Base-by-base conservation (phyloP, 1,140 invertebrate species). In the Apis dorsata region DNA sequence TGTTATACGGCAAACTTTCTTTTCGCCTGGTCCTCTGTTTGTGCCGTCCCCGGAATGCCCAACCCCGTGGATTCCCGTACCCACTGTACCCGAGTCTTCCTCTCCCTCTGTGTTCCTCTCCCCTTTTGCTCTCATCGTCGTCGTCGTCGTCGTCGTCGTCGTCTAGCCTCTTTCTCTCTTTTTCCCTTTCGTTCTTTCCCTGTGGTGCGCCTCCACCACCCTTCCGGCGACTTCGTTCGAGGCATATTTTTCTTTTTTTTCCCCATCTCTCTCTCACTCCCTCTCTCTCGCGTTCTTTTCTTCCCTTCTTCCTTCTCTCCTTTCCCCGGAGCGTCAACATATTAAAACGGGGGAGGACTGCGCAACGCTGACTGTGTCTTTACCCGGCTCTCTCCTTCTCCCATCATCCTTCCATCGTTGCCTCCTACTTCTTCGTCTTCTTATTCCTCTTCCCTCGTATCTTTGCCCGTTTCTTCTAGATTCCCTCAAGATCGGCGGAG, bases 1-100 rank as follows among this genome's bases (percentile, higher is more conserved):
- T 94, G 93, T 94, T 93, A 89, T 81, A 92, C 90, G 90, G 91
- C 90, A 93, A 93, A 93, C 90, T 92, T 93, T 93, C 91, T 93
- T 91, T 92, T 91, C 90, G 86, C 85, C 71, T 80, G 87, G 84
- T 88, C 83, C 88, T 91, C 88, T 91, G 89, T 91, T 90, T 90
- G 88, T 87, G 79, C 87, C 90, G 85, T 89, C 81, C 86, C 80
- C 79, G 85, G 79, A 73, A 89, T 90, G 85, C 82, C 86, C 90
- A 81, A 85, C 79, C 84, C 81, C 49, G 83, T 75, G 79, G 77
- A 84, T 77, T 69, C 86, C 17, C 78, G 77, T 83, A 17, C 68
- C 59, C 76, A n/a, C 5, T 57, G 76, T 63, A 57, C 60, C 78
- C 66, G 75, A 28, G 34, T 57, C 72, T 10, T 65, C 17, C 77